Evolutionary conservation across 2,797 vertebrate genomes (phyloP), one percentile per base, ranked within the genome.

Genomic region (Sebastes itinus): DNA sequence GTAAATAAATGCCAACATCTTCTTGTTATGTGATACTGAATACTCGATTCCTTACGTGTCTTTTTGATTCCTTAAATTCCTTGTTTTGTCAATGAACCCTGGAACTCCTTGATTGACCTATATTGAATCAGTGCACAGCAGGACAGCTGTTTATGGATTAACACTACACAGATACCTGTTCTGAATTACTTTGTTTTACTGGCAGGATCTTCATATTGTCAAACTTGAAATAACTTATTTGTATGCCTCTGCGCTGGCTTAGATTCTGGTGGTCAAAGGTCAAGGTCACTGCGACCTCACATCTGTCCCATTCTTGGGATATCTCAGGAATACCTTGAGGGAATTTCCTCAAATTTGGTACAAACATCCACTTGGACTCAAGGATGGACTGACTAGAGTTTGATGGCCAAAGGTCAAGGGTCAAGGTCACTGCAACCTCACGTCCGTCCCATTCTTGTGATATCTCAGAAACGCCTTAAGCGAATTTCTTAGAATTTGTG

Each of bases 71-170:
- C 7, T 49, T 60, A 59, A 83, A 58, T 35, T 38, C 22, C 33
- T 23, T 13, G 55, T 75, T 74, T 72, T 38, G 22, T 20, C 1
- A 2, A 16, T 10, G 28, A 35, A 5, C n/a, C 60, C 25, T 25
- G 52, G 22, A 4, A 52, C n/a, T 23, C n/a, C 20, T 64, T 54
- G 52, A 55, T 13, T 63, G 65, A 59, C 28, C 59, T n/a, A 4
- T 3, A 2, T 13, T 30, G 38, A 60, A 69, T 69, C 63, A 32
- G 22, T 38, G 28, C 18, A 42, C 73, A 75, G n/a, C 70, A 61
- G 62, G 35, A n/a, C 35, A 66, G 28, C 38, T 73, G 46, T 74
- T 63, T 56, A 23, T 67, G 68, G 65, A 77, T 65, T 56, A 79
- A 7, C 49, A 33, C 10, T 7, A 35, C 52, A 73, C 33, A 80